Evolutionary conservation across 23 tunicate species (phyloP), one percentile per base, ranked within the genome.

Genomic region (Diplosoma virens): DNA sequence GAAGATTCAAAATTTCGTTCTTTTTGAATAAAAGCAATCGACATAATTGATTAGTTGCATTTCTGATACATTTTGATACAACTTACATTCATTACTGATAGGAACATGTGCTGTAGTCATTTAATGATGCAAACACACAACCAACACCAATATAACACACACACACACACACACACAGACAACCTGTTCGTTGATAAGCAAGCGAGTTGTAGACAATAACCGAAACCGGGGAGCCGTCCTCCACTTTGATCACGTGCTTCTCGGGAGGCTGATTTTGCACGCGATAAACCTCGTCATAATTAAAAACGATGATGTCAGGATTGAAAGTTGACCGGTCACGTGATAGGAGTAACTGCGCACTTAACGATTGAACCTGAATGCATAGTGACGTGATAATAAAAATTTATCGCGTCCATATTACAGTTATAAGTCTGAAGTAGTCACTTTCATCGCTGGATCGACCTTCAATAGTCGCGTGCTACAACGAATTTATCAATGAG

Each of bases 121-220:
- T n/a, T n/a, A n/a, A n/a, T n/a, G n/a, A n/a, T n/a, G n/a, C n/a
- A n/a, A n/a, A n/a, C n/a, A n/a, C n/a, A n/a, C n/a, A n/a, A n/a
- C n/a, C n/a, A n/a, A n/a, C n/a, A n/a, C n/a, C n/a, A n/a, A n/a
- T n/a, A n/a, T n/a, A n/a, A n/a, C n/a, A n/a, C n/a, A n/a, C n/a
- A n/a, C n/a, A n/a, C n/a, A n/a, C n/a, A n/a, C n/a, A n/a, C n/a
- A n/a, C n/a, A n/a, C n/a, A 37, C 76, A 22, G 58, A 64, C 58
- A 32, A 92, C 97, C 97, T 30, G 87, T 29, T 69, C 97, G 69
- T 32, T 80, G 87, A 67, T 92, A 85, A 0, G 82, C 64, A 24
- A 92, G 66, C 1, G 92, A 85, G 65, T 92, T 92, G 72, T 85
- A 92, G 9, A 92, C 33, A 25, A 92, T 84, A 0, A 85, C 76